A percentile compares a stretch with the other conserved stretches of the same genome.
Conservation (phyloP, 2,888 invertebrate species). For the Andrena flavipes region DNA sequence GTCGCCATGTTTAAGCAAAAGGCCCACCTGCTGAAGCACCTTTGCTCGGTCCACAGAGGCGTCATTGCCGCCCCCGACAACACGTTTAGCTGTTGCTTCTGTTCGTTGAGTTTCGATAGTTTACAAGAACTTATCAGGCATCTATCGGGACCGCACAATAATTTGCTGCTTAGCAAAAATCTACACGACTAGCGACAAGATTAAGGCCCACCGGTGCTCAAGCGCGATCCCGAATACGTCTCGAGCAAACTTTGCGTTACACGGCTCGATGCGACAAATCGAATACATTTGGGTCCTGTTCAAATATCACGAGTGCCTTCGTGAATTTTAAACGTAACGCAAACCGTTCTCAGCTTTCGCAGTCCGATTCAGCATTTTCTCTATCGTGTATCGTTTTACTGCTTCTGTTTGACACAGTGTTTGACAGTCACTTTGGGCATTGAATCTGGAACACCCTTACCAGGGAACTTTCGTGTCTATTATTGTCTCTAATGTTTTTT, state of each 20-base stretch:
- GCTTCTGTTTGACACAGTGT: not conserved
- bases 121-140: slow-evolving; percentile 94
- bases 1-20: slow-evolving; percentile 97
- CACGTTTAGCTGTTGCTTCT: slow-evolving; percentile 94
- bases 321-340: slow-evolving; percentile 8
- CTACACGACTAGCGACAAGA: slow-evolving; percentile 88
- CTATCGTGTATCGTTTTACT: too few species aligned
- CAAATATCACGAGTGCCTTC: not conserved
- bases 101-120: slow-evolving; percentile 93
- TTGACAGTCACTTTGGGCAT: slow-evolving; percentile 13
- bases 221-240: slow-evolving; percentile 47
- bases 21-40: slow-evolving; percentile 93
- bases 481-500: too few species aligned
- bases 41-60: slow-evolving; percentile 95
- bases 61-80: slow-evolving; percentile 94
- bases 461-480: not conserved
- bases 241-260: not conserved
- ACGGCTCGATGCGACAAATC: not conserved
- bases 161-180: slow-evolving; percentile 94
- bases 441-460: slow-evolving; percentile 24
- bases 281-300: not conserved
- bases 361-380: slow-evolving; percentile 18
- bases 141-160: slow-evolving; percentile 95
- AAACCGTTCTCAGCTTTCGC: slow-evolving; percentile 10
- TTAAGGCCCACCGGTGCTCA: slow-evolving; percentile 75